Base-by-base conservation (phyloP, 2,113 vertebrate genomes). In the Emydocephalus ijimae region DNA sequence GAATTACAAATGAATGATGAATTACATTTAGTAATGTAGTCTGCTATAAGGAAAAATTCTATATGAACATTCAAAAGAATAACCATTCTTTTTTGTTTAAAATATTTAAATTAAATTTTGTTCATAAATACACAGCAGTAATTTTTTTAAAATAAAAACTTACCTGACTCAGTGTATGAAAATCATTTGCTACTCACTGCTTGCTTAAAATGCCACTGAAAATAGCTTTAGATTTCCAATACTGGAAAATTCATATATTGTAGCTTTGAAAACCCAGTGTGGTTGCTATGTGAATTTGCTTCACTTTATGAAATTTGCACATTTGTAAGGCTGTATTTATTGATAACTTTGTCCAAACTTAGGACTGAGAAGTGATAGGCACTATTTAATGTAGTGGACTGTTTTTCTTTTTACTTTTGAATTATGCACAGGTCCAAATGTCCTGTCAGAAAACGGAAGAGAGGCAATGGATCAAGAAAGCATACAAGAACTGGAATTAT, bases 401-500 rank as follows among this genome's bases (percentile, higher is more conserved):
- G 39, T 81, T 39, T 81, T 81, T 18, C 5, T 86, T 88, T 88
- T 57, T 0, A 39, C 88, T 29, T 59, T 34, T 45, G 74, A 50
- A 55, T 3, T 94, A 26, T 91, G 14, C 61, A 61, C 11, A 90
- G 91, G 12, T 61, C 87, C 14, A 12, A 48, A 52, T 29, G 12
- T 61, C 5, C 43, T 85, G 86, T 93, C 92, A 91, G 93, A 92
- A 85, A 95, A 85, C 86, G 29, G 64, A 61, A 59, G n/a, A 85
- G 43, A 95, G 88, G 94, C 92, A 91, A 94, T 95, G 93, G 93
- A 85, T 94, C 93, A 91, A 87, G 92, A 95, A 89, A 94, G 89
- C 92, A 69, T 94, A 90, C 91, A 95, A 95, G 96, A 93, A 91
- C 55, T 95, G 93, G 95, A 96, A 55, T 57, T 91, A 57, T 93